phyloP scores from a whole-genome alignment of 2,797 vertebrate species.

The Lerista edwardsae region DNA sequence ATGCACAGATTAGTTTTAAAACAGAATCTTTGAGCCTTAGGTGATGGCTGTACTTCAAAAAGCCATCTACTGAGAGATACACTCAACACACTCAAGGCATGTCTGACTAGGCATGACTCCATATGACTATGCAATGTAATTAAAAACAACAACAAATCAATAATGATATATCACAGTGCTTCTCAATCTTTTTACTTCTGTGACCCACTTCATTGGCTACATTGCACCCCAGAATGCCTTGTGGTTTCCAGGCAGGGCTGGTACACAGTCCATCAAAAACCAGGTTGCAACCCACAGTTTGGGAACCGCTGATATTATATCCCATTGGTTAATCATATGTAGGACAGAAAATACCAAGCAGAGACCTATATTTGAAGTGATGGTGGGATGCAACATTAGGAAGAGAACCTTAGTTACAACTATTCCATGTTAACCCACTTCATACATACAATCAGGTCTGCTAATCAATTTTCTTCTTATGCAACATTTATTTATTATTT shows the following conservation, averaged over 20 bases:
- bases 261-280: too few relatives aligned
- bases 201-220: too few relatives aligned
- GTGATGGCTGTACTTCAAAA: background rate
- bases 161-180: too few relatives aligned
- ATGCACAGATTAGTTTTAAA: background rate
- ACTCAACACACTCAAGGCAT: background rate
- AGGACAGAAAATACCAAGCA: background rate
- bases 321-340: background rate
- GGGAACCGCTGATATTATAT: background rate
- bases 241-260: too few relatives aligned
- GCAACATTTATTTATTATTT: background rate
- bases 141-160: too few relatives aligned
- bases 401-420: background rate
- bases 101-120: background rate
- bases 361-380: background rate
- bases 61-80: background rate
- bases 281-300: too few relatives aligned
- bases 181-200: too few relatives aligned
- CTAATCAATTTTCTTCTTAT: background rate
- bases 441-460: background rate
- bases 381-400: background rate
- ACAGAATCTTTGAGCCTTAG: background rate
- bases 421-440: background rate
- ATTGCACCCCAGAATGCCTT: too few relatives aligned
- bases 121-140: background rate